These are phyloP conservation scores for Euplagia quadripunctaria DNA, from an alignment of 2,888 invertebrate genomes.

Conservation along the genomic window DNA sequence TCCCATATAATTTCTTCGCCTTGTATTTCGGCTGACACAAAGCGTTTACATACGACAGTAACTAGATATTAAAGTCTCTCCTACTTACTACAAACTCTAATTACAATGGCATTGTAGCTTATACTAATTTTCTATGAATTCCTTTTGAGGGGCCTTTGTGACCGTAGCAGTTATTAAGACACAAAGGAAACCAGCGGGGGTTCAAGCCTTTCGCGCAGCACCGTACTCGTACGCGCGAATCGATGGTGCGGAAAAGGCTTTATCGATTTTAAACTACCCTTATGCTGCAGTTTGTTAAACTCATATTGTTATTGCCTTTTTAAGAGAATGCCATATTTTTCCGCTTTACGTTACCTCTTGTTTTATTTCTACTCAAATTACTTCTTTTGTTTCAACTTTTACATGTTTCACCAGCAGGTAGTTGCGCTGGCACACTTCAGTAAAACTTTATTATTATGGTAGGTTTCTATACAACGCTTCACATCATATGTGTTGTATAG, in stretches of 20 bases:
- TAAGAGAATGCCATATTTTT: constrained; percentile 51
- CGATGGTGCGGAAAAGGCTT: constrained; percentile 73
- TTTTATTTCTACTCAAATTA: constrained; percentile 29
- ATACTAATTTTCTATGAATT: constrained; percentile 74
- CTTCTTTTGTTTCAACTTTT: neutral
- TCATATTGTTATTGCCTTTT: constrained; percentile 76
- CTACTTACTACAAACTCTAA: constrained; percentile 35
- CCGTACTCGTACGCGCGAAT: constrained; percentile 63
- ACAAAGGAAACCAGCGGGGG: constrained; percentile 69
- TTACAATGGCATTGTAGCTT: constrained; percentile 55
- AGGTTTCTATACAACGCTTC: too few relatives aligned
- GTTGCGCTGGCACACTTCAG: neutral
- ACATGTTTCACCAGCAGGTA: neutral
- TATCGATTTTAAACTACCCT: constrained; percentile 75
- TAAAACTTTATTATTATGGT: neutral
- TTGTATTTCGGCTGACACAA: neutral
- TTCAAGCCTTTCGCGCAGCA: constrained; percentile 43
- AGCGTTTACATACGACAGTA: constrained; percentile 1
- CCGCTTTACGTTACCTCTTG: constrained; percentile 36
- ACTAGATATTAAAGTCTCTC: constrained; percentile 9
- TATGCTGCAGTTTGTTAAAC: constrained; percentile 73
- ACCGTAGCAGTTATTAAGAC: constrained; percentile 65
- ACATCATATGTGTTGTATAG: too few relatives aligned
- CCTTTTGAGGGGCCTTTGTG: constrained; percentile 74
- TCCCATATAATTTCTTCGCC: constrained; percentile 2